Evolutionary conservation across 2,797 vertebrate genomes (phyloP).

Genomic region (Limnodromus scolopaceus): DNA sequence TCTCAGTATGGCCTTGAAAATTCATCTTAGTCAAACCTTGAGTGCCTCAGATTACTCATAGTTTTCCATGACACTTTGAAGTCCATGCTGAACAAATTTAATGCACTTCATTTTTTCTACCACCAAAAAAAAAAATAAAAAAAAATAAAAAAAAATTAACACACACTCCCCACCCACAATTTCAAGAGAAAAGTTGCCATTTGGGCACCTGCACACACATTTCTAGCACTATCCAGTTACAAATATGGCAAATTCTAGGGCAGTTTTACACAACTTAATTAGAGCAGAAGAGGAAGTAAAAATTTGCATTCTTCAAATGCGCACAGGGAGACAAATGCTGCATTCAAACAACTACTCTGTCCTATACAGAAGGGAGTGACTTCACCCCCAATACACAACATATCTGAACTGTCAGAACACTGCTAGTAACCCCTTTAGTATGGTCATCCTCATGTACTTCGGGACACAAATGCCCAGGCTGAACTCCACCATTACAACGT

Average conservation of each 20-base stretch:
- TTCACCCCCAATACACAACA: neutral
- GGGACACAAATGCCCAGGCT: neutral
- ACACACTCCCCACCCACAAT: neutral
- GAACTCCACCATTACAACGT: neutral
- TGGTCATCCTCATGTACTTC: neutral
- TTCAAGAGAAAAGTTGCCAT: neutral
- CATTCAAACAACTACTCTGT: neutral
- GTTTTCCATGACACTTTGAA: slow-evolving; percentile 2
- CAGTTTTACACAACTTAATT: neutral
- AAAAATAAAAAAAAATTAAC: neutral
- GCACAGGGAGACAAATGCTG: neutral
- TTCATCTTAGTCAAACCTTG: neutral
- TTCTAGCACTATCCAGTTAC: neutral
- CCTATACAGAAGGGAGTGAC: neutral
- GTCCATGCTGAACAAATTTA: neutral
- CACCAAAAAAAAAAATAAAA: neutral
- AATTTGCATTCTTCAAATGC: neutral
- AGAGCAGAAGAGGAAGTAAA: neutral
- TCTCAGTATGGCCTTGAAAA: neutral
- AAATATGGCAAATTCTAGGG: neutral
- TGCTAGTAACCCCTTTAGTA: neutral
- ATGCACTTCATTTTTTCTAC: neutral
- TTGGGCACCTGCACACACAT: neutral
- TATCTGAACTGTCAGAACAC: neutral
- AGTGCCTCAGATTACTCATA: neutral